Evolutionary conservation across 2,797 vertebrate genomes (phyloP).

Genomic region (Melanotaenia maccullochi): DNA sequence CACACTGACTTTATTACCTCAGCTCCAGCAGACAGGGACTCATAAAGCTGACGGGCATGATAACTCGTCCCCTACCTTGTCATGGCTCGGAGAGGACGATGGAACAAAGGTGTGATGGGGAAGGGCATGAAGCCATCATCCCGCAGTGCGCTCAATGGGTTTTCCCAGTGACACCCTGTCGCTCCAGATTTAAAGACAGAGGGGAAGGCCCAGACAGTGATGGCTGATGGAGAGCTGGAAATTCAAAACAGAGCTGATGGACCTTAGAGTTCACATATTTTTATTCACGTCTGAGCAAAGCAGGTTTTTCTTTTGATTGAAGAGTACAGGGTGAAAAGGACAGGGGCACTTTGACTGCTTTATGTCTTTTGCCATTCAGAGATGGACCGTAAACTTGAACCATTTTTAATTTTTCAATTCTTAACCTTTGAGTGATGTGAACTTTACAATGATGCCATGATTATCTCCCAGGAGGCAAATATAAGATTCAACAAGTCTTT

Average conservation of each 20-base stretch:
- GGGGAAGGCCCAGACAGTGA: slow-evolving; percentile 56
- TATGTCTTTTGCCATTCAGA: not conserved
- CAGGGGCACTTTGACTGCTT: not conserved
- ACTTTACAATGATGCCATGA: slow-evolving; percentile 23
- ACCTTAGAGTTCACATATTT: slow-evolving; percentile 47
- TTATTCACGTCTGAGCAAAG: slow-evolving; percentile 23
- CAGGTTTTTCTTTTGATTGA: slow-evolving; percentile 49
- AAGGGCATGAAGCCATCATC: slow-evolving; percentile 72
- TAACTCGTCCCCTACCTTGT: slow-evolving; percentile 77
- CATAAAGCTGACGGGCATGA: slow-evolving; percentile 79
- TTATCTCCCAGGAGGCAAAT: not conserved
- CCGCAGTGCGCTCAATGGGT: slow-evolving; percentile 59
- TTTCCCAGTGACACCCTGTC: slow-evolving; percentile 69
- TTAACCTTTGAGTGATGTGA: slow-evolving; percentile 40
- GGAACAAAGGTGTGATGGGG: slow-evolving; percentile 76
- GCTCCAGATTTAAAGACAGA: slow-evolving; percentile 65
- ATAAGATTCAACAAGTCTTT: too few relatives aligned
- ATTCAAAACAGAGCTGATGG: slow-evolving; percentile 37
- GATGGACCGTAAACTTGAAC: not conserved
- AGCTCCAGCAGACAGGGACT: slow-evolving; percentile 71
- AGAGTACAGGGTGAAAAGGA: slow-evolving; percentile 32
- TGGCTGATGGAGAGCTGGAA: slow-evolving; percentile 53
- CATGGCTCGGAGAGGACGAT: slow-evolving; percentile 66
- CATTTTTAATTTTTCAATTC: slow-evolving; percentile 10
- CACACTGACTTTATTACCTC: slow-evolving; percentile 73